Evolutionary conservation across 2,888 invertebrate genomes (phyloP), one percentile per base, ranked within the genome.

Genomic region (Alloplasta piceator): DNA sequence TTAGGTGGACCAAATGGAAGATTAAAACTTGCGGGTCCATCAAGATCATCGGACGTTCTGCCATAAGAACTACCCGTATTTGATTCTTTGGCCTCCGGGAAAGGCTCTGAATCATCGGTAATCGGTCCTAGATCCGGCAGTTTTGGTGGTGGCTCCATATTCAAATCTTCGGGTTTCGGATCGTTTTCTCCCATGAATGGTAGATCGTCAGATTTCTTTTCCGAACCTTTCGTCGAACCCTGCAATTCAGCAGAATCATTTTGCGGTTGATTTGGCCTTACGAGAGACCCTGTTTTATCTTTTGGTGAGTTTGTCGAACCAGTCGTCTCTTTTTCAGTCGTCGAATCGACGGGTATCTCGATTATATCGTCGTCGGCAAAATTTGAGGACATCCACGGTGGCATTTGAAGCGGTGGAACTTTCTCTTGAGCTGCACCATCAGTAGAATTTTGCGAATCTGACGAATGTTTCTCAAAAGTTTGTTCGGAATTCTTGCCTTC

Each of bases 181-280:
- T 92, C 91, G 72, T 90, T 91, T 60, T 89, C 90, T 0, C 89
- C 90, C 90, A 91, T 91, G 48, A 92, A 92, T 0, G 91, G 91
- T 10, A 92, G 78, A 6, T 78, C 87, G 38, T 91, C 87, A 3
- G 85, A 14, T 56, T 89, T 88, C 64, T 86, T 86, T 7, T 63
- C 58, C 6, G 50, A 46, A 16, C 50, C 38, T 64, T 55, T 16
- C 10, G 48, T 26, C 3, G 68, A 9, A n/a, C 10, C n/a, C 6
- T 64, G 52, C 10, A 75, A 26, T 26, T 26, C 26, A 26, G 26
- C 56, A 9, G 72, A 52, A 36, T 64, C 16, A 52, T 80, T n/a
- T 16, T 10, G 26, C 39, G 63, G 43, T 9, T 70, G 36, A 5
- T 70, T 64, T 6, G 55, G 3, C 5, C 43, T 58, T 12, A 12